These are phyloP conservation scores for Euphonia xanthogaster DNA, from an alignment of 2,797 vertebrate genomes.

Conservation along the genomic window DNA sequence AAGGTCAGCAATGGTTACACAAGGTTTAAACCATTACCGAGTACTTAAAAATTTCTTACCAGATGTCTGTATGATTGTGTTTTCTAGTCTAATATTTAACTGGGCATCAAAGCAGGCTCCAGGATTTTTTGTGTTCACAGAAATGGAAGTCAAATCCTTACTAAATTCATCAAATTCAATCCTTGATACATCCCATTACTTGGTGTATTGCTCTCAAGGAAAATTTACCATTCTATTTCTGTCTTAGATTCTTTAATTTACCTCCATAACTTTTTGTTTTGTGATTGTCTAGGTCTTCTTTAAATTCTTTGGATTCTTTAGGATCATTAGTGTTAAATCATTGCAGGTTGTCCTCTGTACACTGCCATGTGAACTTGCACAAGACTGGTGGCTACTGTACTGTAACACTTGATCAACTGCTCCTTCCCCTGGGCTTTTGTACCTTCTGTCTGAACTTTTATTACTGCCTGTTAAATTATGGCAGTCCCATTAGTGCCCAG, in stretches of 20 bases:
- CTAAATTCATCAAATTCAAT: not conserved
- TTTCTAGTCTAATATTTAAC: constrained; percentile 14
- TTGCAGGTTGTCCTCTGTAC: not conserved
- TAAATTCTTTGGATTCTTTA: not conserved
- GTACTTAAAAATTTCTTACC: constrained; percentile 16
- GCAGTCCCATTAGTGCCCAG: not conserved
- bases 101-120: not conserved
- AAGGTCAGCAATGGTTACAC: constrained; percentile 8
- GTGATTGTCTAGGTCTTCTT: not conserved
- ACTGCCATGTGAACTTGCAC: not conserved
- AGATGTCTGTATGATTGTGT: not conserved
- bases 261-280: not conserved
- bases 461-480: not conserved
- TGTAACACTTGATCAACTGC: not conserved
- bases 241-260: not conserved
- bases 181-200: not conserved
- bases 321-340: not conserved
- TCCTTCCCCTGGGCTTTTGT: not conserved
- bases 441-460: not conserved
- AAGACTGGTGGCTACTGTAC: not conserved
- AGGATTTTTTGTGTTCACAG: not conserved
- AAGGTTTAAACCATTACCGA: not conserved
- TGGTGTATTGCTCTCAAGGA: not conserved
- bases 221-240: not conserved
- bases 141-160: constrained; percentile 11